These are phyloP conservation scores for Sander lucioperca DNA, from an alignment of 2,113 vertebrate genomes.

Conservation along the genomic window DNA sequence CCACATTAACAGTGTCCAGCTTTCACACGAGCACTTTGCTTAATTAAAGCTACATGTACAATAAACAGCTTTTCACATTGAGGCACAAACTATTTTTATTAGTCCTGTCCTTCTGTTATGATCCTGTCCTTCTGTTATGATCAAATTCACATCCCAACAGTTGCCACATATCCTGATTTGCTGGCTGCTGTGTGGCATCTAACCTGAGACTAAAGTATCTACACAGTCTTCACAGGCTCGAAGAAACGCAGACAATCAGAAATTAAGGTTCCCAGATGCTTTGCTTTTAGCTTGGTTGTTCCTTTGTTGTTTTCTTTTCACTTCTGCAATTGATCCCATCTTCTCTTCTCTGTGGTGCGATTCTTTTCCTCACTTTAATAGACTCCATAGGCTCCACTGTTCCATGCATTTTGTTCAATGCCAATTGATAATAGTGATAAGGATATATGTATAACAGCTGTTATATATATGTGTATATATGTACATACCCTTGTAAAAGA, in stretches of 20 bases:
- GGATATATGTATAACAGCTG: no score
- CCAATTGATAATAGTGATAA: background rate
- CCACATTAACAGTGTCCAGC: background rate
- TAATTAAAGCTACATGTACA: background rate
- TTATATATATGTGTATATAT: no score
- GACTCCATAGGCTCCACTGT: background rate
- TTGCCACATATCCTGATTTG: background rate
- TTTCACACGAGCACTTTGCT: background rate
- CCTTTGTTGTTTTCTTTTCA: background rate
- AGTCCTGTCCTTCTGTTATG: background rate
- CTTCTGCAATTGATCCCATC: slow-evolving; percentile 11
- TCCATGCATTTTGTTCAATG: background rate
- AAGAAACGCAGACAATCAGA: slow-evolving; percentile 1
- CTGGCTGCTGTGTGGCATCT: no score
- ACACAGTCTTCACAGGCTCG: background rate
- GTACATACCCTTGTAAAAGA: no score
- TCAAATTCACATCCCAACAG: background rate
- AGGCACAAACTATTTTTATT: background rate
- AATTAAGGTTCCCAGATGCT: slow-evolving; percentile 17
- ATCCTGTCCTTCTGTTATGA: background rate
- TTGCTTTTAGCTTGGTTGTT: slow-evolving; percentile 18
- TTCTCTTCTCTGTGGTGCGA: slow-evolving; percentile 14
- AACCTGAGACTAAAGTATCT: no score
- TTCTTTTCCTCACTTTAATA: slow-evolving; percentile 10
- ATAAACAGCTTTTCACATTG: background rate